Evolutionary conservation across 2,113 vertebrate species (phyloP), one percentile per base, ranked within the genome.

Genomic region (Leiothrix lutea): DNA sequence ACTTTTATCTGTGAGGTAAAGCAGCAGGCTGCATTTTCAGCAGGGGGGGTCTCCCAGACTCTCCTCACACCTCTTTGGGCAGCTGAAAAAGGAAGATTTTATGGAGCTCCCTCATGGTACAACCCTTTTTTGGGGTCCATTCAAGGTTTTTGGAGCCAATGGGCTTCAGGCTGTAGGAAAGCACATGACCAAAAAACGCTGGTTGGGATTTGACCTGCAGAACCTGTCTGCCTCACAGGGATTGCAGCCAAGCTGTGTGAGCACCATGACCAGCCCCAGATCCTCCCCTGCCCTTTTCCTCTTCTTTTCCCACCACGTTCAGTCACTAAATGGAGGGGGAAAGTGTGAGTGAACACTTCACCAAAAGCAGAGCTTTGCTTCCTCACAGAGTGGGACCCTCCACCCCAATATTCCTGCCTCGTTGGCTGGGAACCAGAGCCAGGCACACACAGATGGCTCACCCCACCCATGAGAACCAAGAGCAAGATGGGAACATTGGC

Each of bases 221-320:
- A 35, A 48, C 9, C 8, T 4, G 1, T 29, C 21, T 64, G 44
- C n/a, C 8, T 47, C 5, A 2, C 45, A 67, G 24, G 33, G 22
- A 9, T 51, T 54, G 22, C 28, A 75, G 5, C 65, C 72, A 66
- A n/a, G 54, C 36, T 51, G 23, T 0, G 7, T 14, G 45, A 69
- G 38, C 50, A 72, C 10, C 38, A 11, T 0, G 0, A 51, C 3
- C 4, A 2, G 50, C 8, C 51, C n/a, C 64, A 62, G 12, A 31
- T 23, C 71, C 38, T 65, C 33, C 70, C 25, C n/a, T 58, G 73
- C 33, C 48, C 11, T 56, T 9, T 9, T 64, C 57, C 40, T 86
- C 53, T 29, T 42, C 64, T 83, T 35, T 42, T 20, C 44, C 73
- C 2, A 4, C 69, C 33, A 54, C 6, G 8, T 6, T 40, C 54